phyloP scores from a whole-genome alignment of 2,888 invertebrate species.

The Lasioglossum malachurum region DNA sequence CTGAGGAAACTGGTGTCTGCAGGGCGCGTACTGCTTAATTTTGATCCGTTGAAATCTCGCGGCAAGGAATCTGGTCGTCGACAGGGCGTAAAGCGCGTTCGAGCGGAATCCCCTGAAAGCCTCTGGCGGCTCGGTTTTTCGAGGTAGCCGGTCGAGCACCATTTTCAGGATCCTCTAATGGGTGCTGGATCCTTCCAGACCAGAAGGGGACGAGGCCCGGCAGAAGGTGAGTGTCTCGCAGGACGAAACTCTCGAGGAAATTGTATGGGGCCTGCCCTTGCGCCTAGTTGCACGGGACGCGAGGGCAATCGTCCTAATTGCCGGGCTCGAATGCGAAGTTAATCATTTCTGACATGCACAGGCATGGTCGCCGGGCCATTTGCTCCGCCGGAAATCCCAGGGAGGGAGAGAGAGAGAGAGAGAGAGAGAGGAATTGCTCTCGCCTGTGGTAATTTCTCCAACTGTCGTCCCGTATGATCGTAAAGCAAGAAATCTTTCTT shows the following conservation, averaged over 20 bases:
- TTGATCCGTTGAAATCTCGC: conserved; percentile 30
- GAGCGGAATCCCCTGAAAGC: conserved; percentile 44
- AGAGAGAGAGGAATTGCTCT: conserved; percentile 1
- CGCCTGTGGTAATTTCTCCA: conserved; percentile 21
- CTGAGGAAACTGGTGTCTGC: neutral
- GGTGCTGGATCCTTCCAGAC: conserved; percentile 21
- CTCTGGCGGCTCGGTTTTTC: conserved; percentile 14
- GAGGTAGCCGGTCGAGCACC: conserved; percentile 12
- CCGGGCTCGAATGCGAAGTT: conserved; percentile 69
- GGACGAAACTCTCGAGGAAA: conserved; percentile 67
- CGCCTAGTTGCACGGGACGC: conserved; percentile 5
- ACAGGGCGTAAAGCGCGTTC: conserved; percentile 43
- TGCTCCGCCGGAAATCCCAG: conserved; percentile 27
- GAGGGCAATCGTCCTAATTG: conserved; percentile 76
- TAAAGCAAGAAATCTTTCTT: neutral
- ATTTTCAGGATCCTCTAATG: conserved; percentile 51
- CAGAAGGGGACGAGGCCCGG: conserved; percentile 29
- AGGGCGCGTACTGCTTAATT: conserved; percentile 10
- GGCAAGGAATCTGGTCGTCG: conserved; percentile 7
- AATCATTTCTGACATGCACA: conserved; percentile 74
- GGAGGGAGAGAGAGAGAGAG: conserved; percentile 15
- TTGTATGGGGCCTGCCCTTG: conserved; percentile 52
- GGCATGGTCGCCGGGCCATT: conserved; percentile 39
- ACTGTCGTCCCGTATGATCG: conserved; percentile 20
- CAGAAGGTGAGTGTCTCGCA: conserved; percentile 52